phyloP scores from a whole-genome alignment of 2,113 vertebrate genomes.

The Thunnus thynnus region DNA sequence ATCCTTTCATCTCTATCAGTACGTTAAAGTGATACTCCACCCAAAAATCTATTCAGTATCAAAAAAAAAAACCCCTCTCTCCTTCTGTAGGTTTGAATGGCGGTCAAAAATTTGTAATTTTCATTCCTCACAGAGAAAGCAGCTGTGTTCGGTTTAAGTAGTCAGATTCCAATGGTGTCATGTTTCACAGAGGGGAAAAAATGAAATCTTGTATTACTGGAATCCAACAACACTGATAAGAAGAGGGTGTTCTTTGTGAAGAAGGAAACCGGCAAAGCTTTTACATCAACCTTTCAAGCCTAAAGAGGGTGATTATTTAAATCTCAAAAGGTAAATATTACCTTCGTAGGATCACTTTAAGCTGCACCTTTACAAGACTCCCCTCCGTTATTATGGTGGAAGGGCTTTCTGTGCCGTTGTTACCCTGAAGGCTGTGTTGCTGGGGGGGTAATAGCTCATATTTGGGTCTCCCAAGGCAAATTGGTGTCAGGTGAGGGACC shows the following conservation, averaged over 20 bases:
- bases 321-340: too few species aligned
- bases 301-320: too few species aligned
- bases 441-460: neutral
- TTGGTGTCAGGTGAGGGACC: neutral
- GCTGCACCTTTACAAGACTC: too few species aligned
- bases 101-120: conserved; percentile 27
- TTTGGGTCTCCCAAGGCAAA: neutral
- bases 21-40: conserved; percentile 24
- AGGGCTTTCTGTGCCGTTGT: too few species aligned
- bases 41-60: conserved; percentile 16
- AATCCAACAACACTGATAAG: neutral
- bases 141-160: neutral
- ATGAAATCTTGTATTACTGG: neutral
- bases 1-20: conserved; percentile 26
- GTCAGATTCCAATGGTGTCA: neutral
- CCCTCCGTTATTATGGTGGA: too few species aligned
- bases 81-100: neutral
- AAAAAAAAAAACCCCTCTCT: neutral
- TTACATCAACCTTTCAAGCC: too few species aligned
- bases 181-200: neutral
- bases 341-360: too few species aligned
- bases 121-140: neutral
- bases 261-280: too few species aligned
- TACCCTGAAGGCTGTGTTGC: too few species aligned
- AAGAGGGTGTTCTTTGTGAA: too few species aligned